Base-by-base conservation (phyloP, 2,113 vertebrate genomes). In the Archocentrus centrarchus region DNA sequence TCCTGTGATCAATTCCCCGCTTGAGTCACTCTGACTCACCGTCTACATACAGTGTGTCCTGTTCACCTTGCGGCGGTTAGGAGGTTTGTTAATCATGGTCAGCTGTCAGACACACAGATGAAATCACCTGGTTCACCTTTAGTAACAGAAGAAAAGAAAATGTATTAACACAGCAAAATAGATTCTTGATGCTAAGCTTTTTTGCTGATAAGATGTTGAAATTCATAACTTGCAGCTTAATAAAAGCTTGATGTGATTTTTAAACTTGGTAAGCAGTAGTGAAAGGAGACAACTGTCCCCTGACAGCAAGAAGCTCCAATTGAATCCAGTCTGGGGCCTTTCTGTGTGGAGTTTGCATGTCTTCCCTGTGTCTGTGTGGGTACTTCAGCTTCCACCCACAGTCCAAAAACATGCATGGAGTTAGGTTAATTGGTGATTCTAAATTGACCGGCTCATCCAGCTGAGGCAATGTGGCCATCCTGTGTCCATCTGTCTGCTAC, bases 1-100 rank as follows among this genome's bases (percentile, higher is more conserved):
- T 30, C 75, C 27, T 78, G 62, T 79, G 4, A 66, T 55, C 50
- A 75, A 59, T 78, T 22, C 32, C 24, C 27, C 24, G 13, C 44
- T 63, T 73, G 81, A 63, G 7, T 80, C 11, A 86, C 18, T 27
- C 44, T 86, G 86, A 86, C 70, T 91, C 79, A 82, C 35, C 11
- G 47, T 76, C 81, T 58, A 27, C 41, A 41, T 53, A 10, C 30
- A 57, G 22, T 30, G 30, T 13, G 44, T 77, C 68, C 68, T 11
- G 7, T 13, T 79, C 53, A 30, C 70, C 55, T 41, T 11, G 4
- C 0, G 22, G n/a, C 58, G 58, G 68, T 79, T 17, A 77, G 10
- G 6, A 44, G 64, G 39, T 78, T 75, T 50, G 77, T 77, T 13
- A 3, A 61, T 75, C 41, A 32, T 3, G 6, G 57, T 75, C 70